Evolutionary conservation across 2,888 invertebrate genomes (phyloP), one percentile per base, ranked within the genome.

Genomic region (Blastobasis lacticolella): DNA sequence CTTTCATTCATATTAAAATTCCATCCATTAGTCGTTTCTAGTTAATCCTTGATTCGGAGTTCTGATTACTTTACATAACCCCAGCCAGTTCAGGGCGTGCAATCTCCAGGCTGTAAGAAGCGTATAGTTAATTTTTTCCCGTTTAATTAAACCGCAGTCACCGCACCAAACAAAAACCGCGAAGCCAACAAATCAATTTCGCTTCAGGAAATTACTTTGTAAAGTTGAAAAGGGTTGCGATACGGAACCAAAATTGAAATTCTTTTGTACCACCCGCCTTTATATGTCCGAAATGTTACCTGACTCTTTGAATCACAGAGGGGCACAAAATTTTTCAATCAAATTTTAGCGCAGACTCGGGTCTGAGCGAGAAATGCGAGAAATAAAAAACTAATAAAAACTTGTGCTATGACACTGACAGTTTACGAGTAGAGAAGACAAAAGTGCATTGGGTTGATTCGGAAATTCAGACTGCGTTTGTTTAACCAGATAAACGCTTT

Each of bases 161-260:
- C 74, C 75, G 67, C 73, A 69, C 68, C 80, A 76, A 85, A 85
- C 81, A 81, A 79, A 80, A 79, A 74, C 78, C 79, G 67, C 75
- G 76, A 70, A 73, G 67, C 76, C 77, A 75, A 84, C 85, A 84
- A 86, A 87, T 86, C 86, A 85, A 86, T 86, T 86, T 81, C 72
- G 76, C 76, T 75, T 79, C 80, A 77, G 80, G 76, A 84, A 85
- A 85, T 87, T 86, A 86, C 84, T 82, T 83, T 81, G 81, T 75
- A 78, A 81, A 81, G 74, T 81, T 81, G 79, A 81, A 81, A 82
- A 78, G 81, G 79, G 82, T 82, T 78, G 68, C 81, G 78, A 82
- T 82, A 82, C 80, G 72, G 72, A 68, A 78, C 77, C 80, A 84
- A 85, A 23, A 86, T 84, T 86, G 86, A 85, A 87, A 87, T 87